Evolutionary conservation across 2,797 vertebrate genomes (phyloP).

Genomic region (Hephaestus fuliginosus): DNA sequence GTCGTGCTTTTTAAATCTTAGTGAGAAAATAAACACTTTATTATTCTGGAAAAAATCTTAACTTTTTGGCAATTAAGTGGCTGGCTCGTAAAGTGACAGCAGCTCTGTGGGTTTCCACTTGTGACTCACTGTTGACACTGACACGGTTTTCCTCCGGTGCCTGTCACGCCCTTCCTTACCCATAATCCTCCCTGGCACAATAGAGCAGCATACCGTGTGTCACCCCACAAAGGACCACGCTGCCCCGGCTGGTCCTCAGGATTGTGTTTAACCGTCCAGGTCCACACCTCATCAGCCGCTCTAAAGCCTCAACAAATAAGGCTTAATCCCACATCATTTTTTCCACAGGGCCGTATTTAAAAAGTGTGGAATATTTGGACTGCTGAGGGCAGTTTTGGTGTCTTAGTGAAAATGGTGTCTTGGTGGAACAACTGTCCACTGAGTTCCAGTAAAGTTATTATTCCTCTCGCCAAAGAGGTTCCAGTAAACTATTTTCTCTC

Average conservation of each 20-base stretch:
- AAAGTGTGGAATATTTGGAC: conserved; percentile 54
- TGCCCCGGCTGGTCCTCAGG: conserved; percentile 63
- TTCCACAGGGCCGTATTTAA: conserved; percentile 47
- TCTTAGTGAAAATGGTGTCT: conserved; percentile 48
- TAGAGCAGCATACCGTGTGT: conserved; percentile 63
- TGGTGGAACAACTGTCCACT: conserved; percentile 69
- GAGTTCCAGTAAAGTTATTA: conserved; percentile 76
- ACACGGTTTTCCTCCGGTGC: conserved; percentile 69
- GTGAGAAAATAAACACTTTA: conserved; percentile 46
- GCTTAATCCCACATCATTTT: conserved; percentile 61
- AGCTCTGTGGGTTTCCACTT: conserved; percentile 53
- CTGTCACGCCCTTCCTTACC: conserved; percentile 78
- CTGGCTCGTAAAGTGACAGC: conserved; percentile 45
- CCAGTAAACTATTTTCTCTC: conserved; percentile 77
- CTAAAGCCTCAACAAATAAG: conserved; percentile 65
- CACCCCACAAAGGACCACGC: conserved; percentile 73
- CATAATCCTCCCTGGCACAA: conserved; percentile 76
- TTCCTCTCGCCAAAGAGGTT: conserved; percentile 69
- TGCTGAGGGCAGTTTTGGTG: conserved; percentile 44
- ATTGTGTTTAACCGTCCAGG: conserved; percentile 63
- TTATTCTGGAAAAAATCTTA: conserved; percentile 27
- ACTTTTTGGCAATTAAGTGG: conserved; percentile 31
- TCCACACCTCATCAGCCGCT: conserved; percentile 73
- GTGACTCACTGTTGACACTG: conserved; percentile 77
- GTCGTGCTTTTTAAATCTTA: conserved; percentile 6